phyloP scores from a whole-genome alignment of 2,888 invertebrate species.

The Pseudanteris insignis region DNA sequence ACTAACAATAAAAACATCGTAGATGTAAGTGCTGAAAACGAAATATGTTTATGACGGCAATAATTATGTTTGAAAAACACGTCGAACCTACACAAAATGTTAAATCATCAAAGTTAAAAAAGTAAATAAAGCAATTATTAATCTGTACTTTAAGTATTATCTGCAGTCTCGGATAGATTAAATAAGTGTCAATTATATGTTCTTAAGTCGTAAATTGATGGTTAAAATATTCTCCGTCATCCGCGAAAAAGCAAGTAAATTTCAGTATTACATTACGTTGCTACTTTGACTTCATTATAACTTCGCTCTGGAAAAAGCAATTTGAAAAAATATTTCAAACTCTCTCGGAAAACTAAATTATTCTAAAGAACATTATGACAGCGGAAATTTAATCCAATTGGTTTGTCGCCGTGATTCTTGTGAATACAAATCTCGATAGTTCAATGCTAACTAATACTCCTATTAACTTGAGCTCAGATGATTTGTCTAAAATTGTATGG shows the following conservation, averaged over 20 bases:
- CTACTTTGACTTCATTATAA: conserved; percentile 31
- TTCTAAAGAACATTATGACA: conserved; percentile 33
- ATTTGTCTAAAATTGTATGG: conserved; percentile 29
- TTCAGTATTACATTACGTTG: conserved; percentile 12
- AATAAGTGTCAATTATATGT: neutral
- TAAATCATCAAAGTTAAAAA: too few relatives aligned
- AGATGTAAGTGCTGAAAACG: too few relatives aligned
- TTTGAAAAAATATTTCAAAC: conserved; percentile 38
- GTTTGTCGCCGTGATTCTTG: conserved; percentile 36
- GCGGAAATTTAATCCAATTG: conserved; percentile 44
- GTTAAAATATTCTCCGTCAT: conserved; percentile 11
- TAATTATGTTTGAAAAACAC: too few relatives aligned
- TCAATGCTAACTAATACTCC: conserved; percentile 39
- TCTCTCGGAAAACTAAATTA: conserved; percentile 31
- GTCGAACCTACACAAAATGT: too few relatives aligned
- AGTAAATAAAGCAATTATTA: too few relatives aligned
- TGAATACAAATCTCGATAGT: conserved; percentile 42
- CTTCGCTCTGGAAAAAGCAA: conserved; percentile 21
- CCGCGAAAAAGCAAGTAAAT: conserved; percentile 8
- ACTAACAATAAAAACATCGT: too few relatives aligned
- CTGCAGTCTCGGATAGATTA: too few relatives aligned
- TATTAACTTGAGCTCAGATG: conserved; percentile 36
- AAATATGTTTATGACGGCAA: too few relatives aligned
- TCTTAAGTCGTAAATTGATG: conserved; percentile 2
- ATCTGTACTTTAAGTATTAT: too few relatives aligned